Percentiles rank a stretch among this genome's conserved stretches.
phyloP scores from a whole-genome alignment of 2,797 vertebrate genomes.

The Arnoldichthys spilopterus region DNA sequence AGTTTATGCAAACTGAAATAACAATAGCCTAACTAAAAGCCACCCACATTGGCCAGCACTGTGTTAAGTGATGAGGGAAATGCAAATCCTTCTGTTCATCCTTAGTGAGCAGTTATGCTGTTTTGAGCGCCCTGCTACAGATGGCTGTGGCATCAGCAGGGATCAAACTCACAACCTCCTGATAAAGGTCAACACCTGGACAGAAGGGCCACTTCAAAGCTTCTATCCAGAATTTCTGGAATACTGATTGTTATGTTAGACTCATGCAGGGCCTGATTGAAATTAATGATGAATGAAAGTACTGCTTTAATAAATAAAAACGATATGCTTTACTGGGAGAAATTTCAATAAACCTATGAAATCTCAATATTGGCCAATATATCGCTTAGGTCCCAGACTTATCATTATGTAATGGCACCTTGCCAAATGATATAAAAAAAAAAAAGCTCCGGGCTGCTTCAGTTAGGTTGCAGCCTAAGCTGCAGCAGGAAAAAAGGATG shows the following conservation, averaged over 20 bases:
- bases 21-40: no score
- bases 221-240: slow-evolving; percentile 1
- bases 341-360: neutral
- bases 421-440: neutral
- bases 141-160: neutral
- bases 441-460: slow-evolving; percentile 25
- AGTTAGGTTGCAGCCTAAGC: slow-evolving; percentile 45
- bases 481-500: slow-evolving; percentile 44
- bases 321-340: neutral
- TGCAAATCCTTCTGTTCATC: neutral
- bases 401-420: slow-evolving; percentile 9
- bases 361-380: neutral
- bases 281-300: no score
- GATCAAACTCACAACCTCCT: neutral
- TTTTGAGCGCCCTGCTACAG: neutral
- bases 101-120: no score
- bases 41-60: no score
- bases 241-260: neutral
- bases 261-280: no score
- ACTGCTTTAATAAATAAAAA: no score
- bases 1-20: no score
- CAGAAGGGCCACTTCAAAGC: neutral
- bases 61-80: neutral
- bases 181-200: neutral
- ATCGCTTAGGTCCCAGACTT: neutral